A percentile compares a stretch with the other conserved stretches of the same genome.
phyloP scores from a whole-genome alignment of 2,888 invertebrate species.

The Cataglyphis livida region DNA sequence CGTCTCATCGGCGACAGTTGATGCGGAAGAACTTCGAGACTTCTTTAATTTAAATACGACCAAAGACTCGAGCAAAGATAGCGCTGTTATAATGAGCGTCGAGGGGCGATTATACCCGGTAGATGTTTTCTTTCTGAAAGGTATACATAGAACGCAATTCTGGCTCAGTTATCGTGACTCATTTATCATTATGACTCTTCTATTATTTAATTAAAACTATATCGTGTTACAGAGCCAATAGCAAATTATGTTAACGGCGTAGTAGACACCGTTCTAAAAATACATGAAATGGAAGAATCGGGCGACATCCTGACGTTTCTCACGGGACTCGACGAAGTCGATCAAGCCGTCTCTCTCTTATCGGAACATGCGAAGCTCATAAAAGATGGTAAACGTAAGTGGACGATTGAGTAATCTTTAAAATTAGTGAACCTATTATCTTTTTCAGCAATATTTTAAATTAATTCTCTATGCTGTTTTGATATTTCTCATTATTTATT shows the following conservation, averaged over 20 bases:
- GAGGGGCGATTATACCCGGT: constrained; percentile 96
- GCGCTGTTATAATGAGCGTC: constrained; percentile 94
- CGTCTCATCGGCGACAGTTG: constrained; percentile 97
- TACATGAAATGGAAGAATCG: constrained; percentile 92
- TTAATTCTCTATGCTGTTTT: not conserved
- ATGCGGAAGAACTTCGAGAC: constrained; percentile 93
- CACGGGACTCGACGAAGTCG: constrained; percentile 98
- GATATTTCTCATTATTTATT: not conserved
- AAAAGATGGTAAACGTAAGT: constrained; percentile 85
- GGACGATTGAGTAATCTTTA: not conserved
- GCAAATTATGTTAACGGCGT: constrained; percentile 95
- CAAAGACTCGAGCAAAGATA: constrained; percentile 87
- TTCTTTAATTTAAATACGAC: constrained; percentile 90
- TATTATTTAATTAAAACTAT: constrained; percentile 34
- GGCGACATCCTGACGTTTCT: constrained; percentile 97
- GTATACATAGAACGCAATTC: constrained; percentile 83
- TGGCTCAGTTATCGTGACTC: not conserved
- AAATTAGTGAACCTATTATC: not conserved
- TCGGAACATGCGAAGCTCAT: constrained; percentile 88
- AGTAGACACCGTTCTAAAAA: constrained; percentile 95
- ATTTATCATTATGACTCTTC: not conserved
- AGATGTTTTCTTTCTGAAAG: constrained; percentile 92
- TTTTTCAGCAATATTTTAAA: not conserved
- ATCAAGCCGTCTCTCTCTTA: constrained; percentile 90
- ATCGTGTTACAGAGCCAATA: constrained; percentile 89